Percentiles rank a stretch among this genome's conserved stretches.
These are phyloP conservation scores for Maniola jurtina DNA, from an alignment of 1,140 invertebrate genomes.

Conservation along the genomic window DNA sequence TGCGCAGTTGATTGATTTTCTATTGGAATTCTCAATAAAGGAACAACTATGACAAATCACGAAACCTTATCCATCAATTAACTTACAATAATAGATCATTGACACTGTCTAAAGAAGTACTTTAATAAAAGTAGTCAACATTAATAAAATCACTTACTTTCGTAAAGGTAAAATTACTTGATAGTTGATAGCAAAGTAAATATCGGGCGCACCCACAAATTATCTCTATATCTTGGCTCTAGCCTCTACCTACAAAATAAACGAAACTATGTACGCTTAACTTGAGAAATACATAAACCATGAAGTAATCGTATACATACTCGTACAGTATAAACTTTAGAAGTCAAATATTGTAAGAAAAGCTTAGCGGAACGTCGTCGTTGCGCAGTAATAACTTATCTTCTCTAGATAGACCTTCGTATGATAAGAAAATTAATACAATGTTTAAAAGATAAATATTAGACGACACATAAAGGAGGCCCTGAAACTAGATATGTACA, in stretches of 20 bases:
- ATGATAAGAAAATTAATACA: conserved; percentile 8
- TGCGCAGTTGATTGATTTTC: too few relatives aligned
- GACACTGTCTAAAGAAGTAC: neutral
- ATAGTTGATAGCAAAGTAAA: neutral
- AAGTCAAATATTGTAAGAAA: conserved; percentile 2
- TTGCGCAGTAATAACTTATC: neutral
- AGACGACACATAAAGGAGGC: conserved; percentile 4
- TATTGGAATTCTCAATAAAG: too few relatives aligned
- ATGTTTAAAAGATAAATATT: conserved; percentile 10
- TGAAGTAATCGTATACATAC: neutral
- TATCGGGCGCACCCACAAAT: neutral
- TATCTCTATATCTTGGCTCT: neutral
- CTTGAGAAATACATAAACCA: too few relatives aligned
- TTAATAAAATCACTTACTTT: neutral
- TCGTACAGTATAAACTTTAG: neutral
- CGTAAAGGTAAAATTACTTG: neutral
- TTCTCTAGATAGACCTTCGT: conserved; percentile 1
- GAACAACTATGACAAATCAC: too few relatives aligned
- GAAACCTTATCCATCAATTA: too few relatives aligned
- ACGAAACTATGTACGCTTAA: neutral
- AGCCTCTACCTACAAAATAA: neutral
- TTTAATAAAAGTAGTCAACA: neutral
- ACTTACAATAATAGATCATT: neutral
- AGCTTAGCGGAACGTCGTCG: neutral
- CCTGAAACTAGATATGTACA: neutral